Percentiles rank a stretch among this genome's conserved stretches.
Evolutionary conservation across 2,888 invertebrate genomes (phyloP).

Genomic region (Cotesia congregata): DNA sequence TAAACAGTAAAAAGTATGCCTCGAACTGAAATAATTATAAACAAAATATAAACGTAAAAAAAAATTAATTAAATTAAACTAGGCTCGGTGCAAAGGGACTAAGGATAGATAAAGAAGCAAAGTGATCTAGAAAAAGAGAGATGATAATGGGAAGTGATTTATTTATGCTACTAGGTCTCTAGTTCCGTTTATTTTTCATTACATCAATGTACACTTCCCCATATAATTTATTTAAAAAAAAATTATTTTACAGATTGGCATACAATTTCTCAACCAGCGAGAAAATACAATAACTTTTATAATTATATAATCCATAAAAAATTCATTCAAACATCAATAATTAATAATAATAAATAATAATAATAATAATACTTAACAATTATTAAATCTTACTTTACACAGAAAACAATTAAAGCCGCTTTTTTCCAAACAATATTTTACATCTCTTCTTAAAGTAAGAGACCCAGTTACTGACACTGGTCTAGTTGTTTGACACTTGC

Average conservation of each 20-base stretch:
- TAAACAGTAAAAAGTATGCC: neutral
- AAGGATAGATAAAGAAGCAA: neutral
- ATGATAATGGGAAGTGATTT: neutral
- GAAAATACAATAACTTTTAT: neutral
- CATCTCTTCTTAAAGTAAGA: no score
- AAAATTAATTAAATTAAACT: neutral
- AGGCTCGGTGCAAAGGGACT: neutral
- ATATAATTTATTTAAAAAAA: neutral
- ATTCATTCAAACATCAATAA: neutral
- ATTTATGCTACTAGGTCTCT: neutral
- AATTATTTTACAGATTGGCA: neutral
- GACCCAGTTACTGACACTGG: no score
- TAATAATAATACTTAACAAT: neutral
- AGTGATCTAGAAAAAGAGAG: neutral
- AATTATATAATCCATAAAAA: neutral
- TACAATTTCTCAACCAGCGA: neutral
- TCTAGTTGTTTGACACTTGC: no score
- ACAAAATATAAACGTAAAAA: neutral
- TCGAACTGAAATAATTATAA: neutral
- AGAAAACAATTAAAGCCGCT: neutral
- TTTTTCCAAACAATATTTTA: no score
- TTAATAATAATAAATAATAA: neutral
- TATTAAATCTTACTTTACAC: neutral
- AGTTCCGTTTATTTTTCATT: neutral
- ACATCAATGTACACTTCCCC: neutral